Evolutionary conservation across 2,888 invertebrate species (phyloP), one percentile per base, ranked within the genome.

Genomic region (Macroteleia sp.): DNA sequence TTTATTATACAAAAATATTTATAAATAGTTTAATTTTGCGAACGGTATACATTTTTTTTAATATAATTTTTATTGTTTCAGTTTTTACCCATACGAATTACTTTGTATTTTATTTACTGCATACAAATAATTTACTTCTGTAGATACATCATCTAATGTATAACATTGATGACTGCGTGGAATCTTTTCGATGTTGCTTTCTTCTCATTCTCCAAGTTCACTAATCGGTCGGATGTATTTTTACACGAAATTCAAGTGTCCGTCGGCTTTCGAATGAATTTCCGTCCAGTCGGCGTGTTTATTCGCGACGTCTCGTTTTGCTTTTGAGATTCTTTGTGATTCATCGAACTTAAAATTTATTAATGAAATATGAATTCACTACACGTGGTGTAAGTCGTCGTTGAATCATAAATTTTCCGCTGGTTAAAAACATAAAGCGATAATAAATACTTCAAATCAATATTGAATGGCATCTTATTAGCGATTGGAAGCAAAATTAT

Each of bases 211-310:
- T 52, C 20, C 50, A 48, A 62, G 57, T 74, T 59, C 64, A 46
- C 74, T 54, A 74, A 74, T 67, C 67, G 59, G 52, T 61, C 39
- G 52, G 41, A 48, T 61, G 67, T 67, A 74, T 74, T 67, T 74
- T 74, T 74, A 74, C n/a, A 61, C 61, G 46, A 67, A 61, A 75
- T 67, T 69, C 67, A 59, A 67, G 67, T 62, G 67, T 62, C 61
- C 44, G 41, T 52, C 32, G 46, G 17, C 64, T 66, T 59, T 59
- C 59, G 20, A 59, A 64, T 30, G 52, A 52, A 66, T 42, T 44
- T 66, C 48, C 62, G 42, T 59, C 66, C 61, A 66, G 48, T 39
- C 64, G 62, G 46, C 61, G 46, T 71, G 56, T 62, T 62, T 62
- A 46, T 61, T 71, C 32, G 41, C 20, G 50, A 50, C 64, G 50